These are phyloP conservation scores for Syrmaticus mikado DNA, from an alignment of 2,113 vertebrate genomes.

Conservation along the genomic window DNA sequence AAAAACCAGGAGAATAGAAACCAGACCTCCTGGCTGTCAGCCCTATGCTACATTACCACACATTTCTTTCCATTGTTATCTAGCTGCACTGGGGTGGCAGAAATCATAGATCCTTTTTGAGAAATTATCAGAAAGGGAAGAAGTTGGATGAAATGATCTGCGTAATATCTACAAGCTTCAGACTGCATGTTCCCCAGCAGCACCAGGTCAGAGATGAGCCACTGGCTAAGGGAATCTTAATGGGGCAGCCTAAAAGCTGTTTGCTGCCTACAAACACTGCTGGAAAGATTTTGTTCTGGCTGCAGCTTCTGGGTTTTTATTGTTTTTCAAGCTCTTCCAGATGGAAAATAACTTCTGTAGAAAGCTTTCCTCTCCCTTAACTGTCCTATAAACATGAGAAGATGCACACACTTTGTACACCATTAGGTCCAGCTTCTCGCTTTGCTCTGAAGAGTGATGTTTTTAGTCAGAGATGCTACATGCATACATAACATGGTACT, in stretches of 20 bases:
- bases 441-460: not conserved
- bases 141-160: not conserved
- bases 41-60: not conserved
- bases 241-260: not conserved
- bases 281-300: not conserved
- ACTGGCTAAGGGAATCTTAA: not conserved
- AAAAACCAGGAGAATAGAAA: not conserved
- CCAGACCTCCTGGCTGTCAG: not conserved
- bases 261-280: not conserved
- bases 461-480: not conserved
- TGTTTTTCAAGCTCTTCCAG: not conserved
- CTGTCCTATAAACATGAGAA: not conserved
- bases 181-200: not conserved
- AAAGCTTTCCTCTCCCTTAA: not conserved
- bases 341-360: not conserved
- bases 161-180: not conserved
- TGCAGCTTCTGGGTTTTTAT: not conserved
- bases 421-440: not conserved
- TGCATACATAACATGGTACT: not conserved
- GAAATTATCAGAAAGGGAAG: not conserved
- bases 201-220: not conserved
- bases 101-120: not conserved
- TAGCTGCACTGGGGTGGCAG: rapidly evolving
- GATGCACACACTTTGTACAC: not conserved
- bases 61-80: not conserved